These are phyloP conservation scores for Gymnopithys bicolor DNA, from an alignment of 2,797 vertebrate genomes.

Conservation along the genomic window DNA sequence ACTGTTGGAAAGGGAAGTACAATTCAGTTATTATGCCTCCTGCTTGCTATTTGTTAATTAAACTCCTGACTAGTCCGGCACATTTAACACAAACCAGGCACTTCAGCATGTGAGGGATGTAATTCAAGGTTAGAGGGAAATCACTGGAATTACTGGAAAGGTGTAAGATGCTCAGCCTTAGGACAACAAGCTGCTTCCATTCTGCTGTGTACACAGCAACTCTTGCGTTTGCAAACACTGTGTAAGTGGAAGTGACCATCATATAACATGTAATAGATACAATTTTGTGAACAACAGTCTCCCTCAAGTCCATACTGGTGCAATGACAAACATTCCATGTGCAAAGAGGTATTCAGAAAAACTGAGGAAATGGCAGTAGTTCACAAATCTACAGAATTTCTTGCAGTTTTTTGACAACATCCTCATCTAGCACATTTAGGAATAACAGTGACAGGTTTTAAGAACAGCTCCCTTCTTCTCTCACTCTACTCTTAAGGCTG, in stretches of 20 bases:
- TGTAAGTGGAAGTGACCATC: not conserved
- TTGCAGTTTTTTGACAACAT: not conserved
- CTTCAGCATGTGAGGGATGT: not conserved
- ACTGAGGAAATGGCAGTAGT: not conserved
- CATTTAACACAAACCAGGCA: not conserved
- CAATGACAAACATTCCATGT: not conserved
- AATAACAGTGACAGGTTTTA: not conserved
- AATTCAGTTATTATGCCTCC: not conserved
- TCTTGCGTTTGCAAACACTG: not conserved
- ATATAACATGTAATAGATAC: rapidly evolving
- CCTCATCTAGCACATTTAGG: not conserved
- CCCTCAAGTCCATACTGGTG: not conserved
- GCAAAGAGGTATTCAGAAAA: not conserved
- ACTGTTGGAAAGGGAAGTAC: not conserved
- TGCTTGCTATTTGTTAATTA: not conserved
- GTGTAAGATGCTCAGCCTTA: not conserved
- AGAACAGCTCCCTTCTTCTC: not conserved
- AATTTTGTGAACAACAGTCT: not conserved
- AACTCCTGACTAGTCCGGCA: not conserved
- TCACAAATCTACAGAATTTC: not conserved
- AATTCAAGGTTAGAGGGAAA: not conserved
- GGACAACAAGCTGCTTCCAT: not conserved
- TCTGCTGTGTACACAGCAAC: not conserved
- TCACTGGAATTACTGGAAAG: not conserved
- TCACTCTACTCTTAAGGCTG: not conserved